Conservation (phyloP, 23 tunicate species). For the Phallusia fumigata region DNA sequence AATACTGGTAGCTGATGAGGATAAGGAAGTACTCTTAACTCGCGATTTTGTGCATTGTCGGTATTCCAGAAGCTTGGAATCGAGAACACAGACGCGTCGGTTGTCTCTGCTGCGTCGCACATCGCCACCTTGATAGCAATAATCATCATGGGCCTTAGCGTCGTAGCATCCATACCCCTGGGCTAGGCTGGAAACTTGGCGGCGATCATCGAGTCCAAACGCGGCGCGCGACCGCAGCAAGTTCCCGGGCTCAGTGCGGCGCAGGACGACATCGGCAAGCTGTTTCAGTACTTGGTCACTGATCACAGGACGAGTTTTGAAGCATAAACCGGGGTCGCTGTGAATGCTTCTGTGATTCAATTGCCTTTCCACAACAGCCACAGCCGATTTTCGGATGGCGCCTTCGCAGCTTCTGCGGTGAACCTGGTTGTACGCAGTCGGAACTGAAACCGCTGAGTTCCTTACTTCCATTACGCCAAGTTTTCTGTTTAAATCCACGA, state of each 20-base stretch:
- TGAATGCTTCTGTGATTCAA: conserved; percentile 63
- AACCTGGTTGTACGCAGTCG: neutral
- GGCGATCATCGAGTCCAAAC: neutral
- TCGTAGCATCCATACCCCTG: neutral
- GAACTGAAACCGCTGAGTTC: neutral
- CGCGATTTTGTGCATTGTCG: conserved; percentile 24
- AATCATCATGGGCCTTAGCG: neutral
- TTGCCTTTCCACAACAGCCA: conserved; percentile 27
- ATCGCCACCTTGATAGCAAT: neutral
- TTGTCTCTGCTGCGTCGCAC: neutral
- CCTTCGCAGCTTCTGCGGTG: conserved; percentile 55
- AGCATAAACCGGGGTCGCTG: conserved; percentile 68
- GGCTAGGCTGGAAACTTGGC: neutral
- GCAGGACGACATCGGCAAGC: neutral
- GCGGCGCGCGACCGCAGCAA: conserved; percentile 4
- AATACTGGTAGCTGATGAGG: conserved; percentile 70
- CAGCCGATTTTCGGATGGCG: conserved; percentile 8
- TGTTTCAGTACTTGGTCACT: conserved; percentile 24
- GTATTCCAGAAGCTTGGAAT: conserved; percentile 30
- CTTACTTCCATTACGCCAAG: neutral
- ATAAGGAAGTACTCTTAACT: conserved; percentile 54
- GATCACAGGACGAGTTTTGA: neutral
- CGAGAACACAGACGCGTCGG: conserved; percentile 22
- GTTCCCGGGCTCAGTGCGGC: neutral
- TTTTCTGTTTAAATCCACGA: conserved; percentile 4